Conservation (phyloP, 2,797 vertebrate genomes). For the Delichon dasypus region DNA sequence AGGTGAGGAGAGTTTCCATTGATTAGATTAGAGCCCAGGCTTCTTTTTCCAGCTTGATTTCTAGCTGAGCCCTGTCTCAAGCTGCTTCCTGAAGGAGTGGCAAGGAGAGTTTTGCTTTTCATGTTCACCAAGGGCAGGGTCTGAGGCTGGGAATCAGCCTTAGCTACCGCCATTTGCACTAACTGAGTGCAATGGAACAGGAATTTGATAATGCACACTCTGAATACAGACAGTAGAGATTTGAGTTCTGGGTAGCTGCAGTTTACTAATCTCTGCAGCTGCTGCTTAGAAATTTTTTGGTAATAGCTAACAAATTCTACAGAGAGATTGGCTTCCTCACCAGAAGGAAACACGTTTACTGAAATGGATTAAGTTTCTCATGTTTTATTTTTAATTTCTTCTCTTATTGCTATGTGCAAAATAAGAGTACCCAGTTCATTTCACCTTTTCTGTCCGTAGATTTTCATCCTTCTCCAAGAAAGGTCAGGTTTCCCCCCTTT, state of each 20-base stretch:
- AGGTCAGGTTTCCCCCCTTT: not conserved
- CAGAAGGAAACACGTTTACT: not conserved
- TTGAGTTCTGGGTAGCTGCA: not conserved
- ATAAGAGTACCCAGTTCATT: not conserved
- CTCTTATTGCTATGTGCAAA: not conserved
- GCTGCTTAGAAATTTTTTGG: not conserved
- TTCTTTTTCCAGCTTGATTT: constrained; percentile 54
- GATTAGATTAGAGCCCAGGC: constrained; percentile 57
- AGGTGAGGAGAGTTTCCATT: constrained; percentile 46
- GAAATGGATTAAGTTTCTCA: not conserved
- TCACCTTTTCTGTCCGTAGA: not conserved
- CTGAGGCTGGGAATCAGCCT: not conserved
- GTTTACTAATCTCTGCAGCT: constrained; percentile 29
- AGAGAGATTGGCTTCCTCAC: not conserved
- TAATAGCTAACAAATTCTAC: not conserved
- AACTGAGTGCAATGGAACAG: not conserved
- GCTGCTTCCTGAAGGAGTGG: constrained; percentile 17
- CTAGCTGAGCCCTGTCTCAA: not conserved
- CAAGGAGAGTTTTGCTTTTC: not conserved
- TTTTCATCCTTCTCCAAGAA: not conserved
- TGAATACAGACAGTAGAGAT: not conserved
- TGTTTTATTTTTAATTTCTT: not conserved
- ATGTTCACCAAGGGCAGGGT: not conserved
- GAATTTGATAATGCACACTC: not conserved
- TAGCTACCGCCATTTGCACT: not conserved